Base-by-base conservation (phyloP, 2,113 vertebrate genomes). In the Sakesphorus luctuosus region DNA sequence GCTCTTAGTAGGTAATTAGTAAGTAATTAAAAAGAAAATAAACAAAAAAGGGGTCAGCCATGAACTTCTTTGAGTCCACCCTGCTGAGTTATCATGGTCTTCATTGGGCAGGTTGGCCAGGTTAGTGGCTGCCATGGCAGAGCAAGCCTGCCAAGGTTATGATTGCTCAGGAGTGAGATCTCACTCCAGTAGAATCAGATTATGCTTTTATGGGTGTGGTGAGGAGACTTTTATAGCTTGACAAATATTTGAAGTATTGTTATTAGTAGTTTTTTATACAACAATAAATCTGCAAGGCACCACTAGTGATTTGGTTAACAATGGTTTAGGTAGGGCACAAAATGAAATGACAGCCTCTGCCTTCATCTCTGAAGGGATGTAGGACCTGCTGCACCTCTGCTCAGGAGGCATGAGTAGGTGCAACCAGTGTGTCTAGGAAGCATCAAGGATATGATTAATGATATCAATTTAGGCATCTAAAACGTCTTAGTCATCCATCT, bases 401-500 rank as follows among this genome's bases (percentile, higher is more conserved):
- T 69, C 40, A 88, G 63, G 67, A 87, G 20, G 59, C 68, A 66
- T 36, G n/a, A 75, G 65, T 44, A 89, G 38, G 66, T 90, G 56
- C 68, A 86, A 90, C 65, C 80, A 67, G 17, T 49, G 47, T 2
- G 2, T 62, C 71, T 85, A 91, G 87, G 75, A 94, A 96, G 71
- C 73, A n/a, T 50, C 69, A 89, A 90, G 79, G 69, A 46, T 68
- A 47, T 90, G 90, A 89, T 59, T 93, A 95, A 38, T 62, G 50
- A 77, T 91, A 94, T 88, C 86, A 84, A 52, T 40, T 43, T 24
- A 84, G 76, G 72, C 17, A 10, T 87, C 91, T 87, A 58, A 90
- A 47, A 80, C 61, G 62, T 61, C 69, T 93, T 94, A 90, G 86
- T 94, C 92, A 93, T 52, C 33, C 80, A 33, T 24, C 40, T 75